Evolutionary conservation across 2,113 vertebrate species (phyloP), one percentile per base, ranked within the genome.

Genomic region (Gopherus flavomarginatus): DNA sequence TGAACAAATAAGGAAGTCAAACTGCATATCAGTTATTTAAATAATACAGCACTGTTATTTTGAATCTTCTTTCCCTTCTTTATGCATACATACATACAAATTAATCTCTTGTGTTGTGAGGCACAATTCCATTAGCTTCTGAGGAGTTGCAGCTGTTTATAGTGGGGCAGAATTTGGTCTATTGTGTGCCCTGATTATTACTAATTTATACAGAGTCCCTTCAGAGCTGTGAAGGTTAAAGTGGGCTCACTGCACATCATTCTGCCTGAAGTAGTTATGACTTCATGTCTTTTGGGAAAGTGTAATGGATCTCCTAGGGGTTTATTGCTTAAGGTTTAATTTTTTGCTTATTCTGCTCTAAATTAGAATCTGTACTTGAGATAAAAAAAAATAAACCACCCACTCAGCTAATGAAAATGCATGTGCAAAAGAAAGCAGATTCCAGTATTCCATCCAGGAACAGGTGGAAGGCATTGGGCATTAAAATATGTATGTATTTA

Each of bases 21-120:
- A 31, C 31, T 35, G 29, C 29, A 49, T 83, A 57, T 90, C 22
- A 81, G 47, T 84, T 88, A 81, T 86, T 87, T 94, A 83, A 42
- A 90, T 42, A 87, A 88, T 53, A 56, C 53, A 24, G 13, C 53
- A 27, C 83, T 93, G 54, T 78, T 92, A 59, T 93, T 94, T 93
- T 90, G 29, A 90, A 75, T 91, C 35, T 83, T 88, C 14, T 83
- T 44, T 94, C 87, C 21, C 38, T 42, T 26, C 72, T 77, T 44
- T 77, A 21, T 75, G 12, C 38, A 26, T 77, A 24, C 52, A n/a
- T 22, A 13, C 72, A 26, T 77, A 44, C 72, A 26, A 26, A 77
- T 77, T 77, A 77, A 77, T 44, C 72, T 44, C 72, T 77, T 77
- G 38, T 77, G 42, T 77, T 27, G 42, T 44, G 21, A 26, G 72